Evolutionary conservation across 2,113 vertebrate genomes (phyloP).

Genomic region (Anhinga anhinga): DNA sequence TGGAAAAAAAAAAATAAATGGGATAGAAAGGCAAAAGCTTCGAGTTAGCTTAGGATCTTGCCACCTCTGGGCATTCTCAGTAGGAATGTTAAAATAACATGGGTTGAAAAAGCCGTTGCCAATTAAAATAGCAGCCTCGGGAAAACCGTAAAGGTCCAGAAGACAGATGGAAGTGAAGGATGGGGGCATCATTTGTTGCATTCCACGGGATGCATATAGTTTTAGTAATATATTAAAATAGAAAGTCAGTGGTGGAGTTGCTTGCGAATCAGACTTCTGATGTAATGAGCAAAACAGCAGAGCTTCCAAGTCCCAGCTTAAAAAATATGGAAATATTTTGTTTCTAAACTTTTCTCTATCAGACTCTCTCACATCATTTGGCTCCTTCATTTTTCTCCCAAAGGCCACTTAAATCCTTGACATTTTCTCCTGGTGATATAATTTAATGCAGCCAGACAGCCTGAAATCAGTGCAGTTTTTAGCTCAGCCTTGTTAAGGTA

Average conservation of each 20-base stretch:
- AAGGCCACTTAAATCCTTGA: conserved; percentile 64
- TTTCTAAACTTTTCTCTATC: conserved; percentile 54
- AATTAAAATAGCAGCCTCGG: conserved; percentile 3
- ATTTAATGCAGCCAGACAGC: conserved; percentile 61
- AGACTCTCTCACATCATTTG: conserved; percentile 48
- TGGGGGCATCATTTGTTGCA: background rate
- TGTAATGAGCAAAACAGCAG: conserved; percentile 7
- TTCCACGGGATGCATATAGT: conserved; percentile 14
- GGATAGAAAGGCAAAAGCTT: background rate
- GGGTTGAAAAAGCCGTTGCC: background rate
- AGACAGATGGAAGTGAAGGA: conserved; percentile 21
- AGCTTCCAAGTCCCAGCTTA: background rate
- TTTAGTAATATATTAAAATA: conserved; percentile 45
- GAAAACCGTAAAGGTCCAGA: background rate
- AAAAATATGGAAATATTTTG: conserved; percentile 46
- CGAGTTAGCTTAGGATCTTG: background rate
- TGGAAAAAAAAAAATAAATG: background rate
- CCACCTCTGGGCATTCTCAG: conserved; percentile 19
- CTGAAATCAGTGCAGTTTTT: conserved; percentile 45
- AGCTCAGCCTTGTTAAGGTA: conserved; percentile 21
- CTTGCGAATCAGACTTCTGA: background rate
- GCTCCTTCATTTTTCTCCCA: conserved; percentile 39
- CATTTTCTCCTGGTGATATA: conserved; percentile 65
- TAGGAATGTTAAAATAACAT: background rate
- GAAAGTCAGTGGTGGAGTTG: background rate